A percentile compares a stretch with the other conserved stretches of the same genome.
These are phyloP conservation scores for Caenorhabditis zanzibari DNA, from an alignment of 2,888 invertebrate genomes.

Conservation along the genomic window DNA sequence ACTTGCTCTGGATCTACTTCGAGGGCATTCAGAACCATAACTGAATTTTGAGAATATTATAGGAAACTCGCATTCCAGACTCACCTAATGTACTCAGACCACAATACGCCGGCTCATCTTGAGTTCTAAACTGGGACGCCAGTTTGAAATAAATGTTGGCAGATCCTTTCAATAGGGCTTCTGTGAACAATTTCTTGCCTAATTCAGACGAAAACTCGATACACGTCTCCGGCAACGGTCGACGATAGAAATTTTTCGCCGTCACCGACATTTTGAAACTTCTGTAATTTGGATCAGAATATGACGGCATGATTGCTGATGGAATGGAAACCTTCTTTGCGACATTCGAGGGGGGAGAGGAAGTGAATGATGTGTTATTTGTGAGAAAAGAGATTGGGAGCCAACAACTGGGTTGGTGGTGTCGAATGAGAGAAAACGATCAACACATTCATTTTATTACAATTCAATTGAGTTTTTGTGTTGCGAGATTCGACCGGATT, in stretches of 20 bases:
- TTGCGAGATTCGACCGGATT: slow-evolving; percentile 2
- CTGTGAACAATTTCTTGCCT: slow-evolving; percentile 84
- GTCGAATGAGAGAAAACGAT: not conserved
- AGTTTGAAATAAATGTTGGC: slow-evolving; percentile 84
- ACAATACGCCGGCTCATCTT: slow-evolving; percentile 85
- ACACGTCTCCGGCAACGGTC: slow-evolving; percentile 83
- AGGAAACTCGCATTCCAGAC: slow-evolving; percentile 36
- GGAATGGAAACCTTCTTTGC: slow-evolving; percentile 34
- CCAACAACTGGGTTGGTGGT: slow-evolving; percentile 5
- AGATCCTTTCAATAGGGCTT: slow-evolving; percentile 81
- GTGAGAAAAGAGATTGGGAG: slow-evolving; percentile 31
- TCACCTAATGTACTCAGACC: slow-evolving; percentile 84
- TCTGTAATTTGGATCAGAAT: slow-evolving; percentile 24
- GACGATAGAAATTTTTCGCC: slow-evolving; percentile 83
- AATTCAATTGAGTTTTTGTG: slow-evolving; percentile 37
- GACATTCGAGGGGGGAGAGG: slow-evolving; percentile 24
- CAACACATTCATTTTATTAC: slow-evolving; percentile 49
- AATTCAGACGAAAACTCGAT: slow-evolving; percentile 83
- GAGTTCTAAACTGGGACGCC: slow-evolving; percentile 84
- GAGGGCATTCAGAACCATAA: slow-evolving; percentile 84
- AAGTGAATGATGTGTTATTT: slow-evolving; percentile 36
- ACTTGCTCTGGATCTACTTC: slow-evolving; percentile 83
- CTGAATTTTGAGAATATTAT: slow-evolving; percentile 60
- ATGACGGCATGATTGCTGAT: not conserved
- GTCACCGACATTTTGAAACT: slow-evolving; percentile 73